Evolutionary conservation across 2,888 invertebrate species (phyloP), one percentile per base, ranked within the genome.

Genomic region (Tupiocoris notatus): DNA sequence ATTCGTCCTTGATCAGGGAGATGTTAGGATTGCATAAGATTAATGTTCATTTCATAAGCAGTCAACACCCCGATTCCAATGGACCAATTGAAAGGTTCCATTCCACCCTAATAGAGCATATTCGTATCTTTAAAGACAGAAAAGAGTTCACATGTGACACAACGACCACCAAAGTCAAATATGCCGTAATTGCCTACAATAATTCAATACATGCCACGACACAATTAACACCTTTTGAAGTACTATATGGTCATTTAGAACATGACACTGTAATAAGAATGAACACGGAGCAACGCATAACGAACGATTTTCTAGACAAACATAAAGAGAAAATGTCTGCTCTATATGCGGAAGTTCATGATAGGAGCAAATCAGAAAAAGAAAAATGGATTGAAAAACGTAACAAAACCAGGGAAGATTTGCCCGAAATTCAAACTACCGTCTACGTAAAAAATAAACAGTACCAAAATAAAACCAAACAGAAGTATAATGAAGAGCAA

Each of bases 181-280:
- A 71, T 21, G 70, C 71, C 18, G 2, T 68, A 9, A 58, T 76
- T 21, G 71, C 56, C 3, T 76, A 76, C 63, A 76, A 76, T 39
- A 71, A 71, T 56, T 62, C 63, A 12, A 54, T 71, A 16, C 70
- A 70, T 39, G 61, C 70, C 17, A 23, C 21, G 3, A 68, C 58
- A 12, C 9, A 1, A 9, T 21, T 58, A 20, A 68, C 68, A 1
- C 68, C 57, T n/a, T 68, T 68, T 23, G 68, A 68, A 68, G 24
- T 68, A 3, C 21, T 68, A 20, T 9, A 58, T 9, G 68, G 68
- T n/a, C 68, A 68, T 21, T 22, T 68, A 3, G n/a, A 20, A n/a
- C 1, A 39, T 12, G 54, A 66, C 1, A 57, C 56, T 22, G n/a
- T 68, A 1, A n/a, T 68, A 6, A 1, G n/a, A 58, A 6, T 58